phyloP scores from a whole-genome alignment of 2,888 invertebrate species.

The Cremastinae sp. region DNA sequence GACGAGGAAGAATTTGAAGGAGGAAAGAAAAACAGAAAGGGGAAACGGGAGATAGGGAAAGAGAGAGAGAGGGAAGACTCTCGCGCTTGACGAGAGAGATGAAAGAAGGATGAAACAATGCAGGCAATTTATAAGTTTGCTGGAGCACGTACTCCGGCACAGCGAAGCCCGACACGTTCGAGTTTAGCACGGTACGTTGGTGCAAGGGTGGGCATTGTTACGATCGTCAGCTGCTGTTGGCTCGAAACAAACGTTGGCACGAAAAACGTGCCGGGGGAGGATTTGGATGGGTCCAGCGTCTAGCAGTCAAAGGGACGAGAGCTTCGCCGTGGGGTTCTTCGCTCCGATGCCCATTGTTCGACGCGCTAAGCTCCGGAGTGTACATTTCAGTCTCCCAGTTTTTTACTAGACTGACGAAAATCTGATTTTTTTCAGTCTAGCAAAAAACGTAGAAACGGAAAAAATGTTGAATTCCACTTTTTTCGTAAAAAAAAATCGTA shows the following conservation, averaged over 20 bases:
- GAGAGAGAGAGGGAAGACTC: neutral
- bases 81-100: too few relatives aligned
- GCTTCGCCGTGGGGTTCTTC: slow-evolving; percentile 33
- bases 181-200: slow-evolving; percentile 11
- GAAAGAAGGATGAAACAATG: slow-evolving; percentile 14
- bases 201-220: slow-evolving; percentile 45
- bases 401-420: neutral
- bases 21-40: neutral
- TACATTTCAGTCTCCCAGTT: slow-evolving; percentile 6
- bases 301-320: slow-evolving; percentile 26
- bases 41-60: neutral
- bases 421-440: neutral
- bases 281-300: slow-evolving; percentile 26
- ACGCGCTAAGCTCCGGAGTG: slow-evolving; percentile 14
- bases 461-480: too few relatives aligned
- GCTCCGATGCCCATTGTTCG: slow-evolving; percentile 35
- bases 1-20: neutral
- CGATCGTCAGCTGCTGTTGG: slow-evolving; percentile 48
- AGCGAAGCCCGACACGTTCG: slow-evolving; percentile 17
- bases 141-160: slow-evolving; percentile 15
- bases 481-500: too few relatives aligned
- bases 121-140: slow-evolving; percentile 29
- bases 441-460: too few relatives aligned
- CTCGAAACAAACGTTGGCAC: slow-evolving; percentile 33
- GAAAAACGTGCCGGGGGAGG: slow-evolving; percentile 13